Percentiles rank a stretch among this genome's conserved stretches.
Evolutionary conservation across 1,140 invertebrate genomes (phyloP).

Genomic region (Pogonomyrmex californicus): DNA sequence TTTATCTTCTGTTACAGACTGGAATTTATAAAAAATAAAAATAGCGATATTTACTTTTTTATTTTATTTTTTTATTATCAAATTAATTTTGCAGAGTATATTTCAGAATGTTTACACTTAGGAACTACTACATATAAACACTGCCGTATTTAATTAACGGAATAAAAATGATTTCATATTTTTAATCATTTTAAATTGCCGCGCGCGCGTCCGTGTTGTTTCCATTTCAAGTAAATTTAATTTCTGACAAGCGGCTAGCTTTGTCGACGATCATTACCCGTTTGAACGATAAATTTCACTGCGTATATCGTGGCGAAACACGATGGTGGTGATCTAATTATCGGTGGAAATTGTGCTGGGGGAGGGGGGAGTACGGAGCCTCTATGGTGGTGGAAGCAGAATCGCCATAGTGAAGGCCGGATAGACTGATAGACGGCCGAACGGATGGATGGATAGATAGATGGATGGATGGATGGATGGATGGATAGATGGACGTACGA

Average conservation of each 20-base stretch:
- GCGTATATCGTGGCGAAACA: constrained; percentile 73
- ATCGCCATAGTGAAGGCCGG: constrained; percentile 50
- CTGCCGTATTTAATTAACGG: constrained; percentile 4
- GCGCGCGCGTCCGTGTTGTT: constrained; percentile 1
- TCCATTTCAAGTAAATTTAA: constrained; percentile 55
- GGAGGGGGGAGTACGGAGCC: constrained; percentile 52
- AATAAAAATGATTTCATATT: not conserved
- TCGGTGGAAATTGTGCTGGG: constrained; percentile 79
- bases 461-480: constrained; percentile 43
- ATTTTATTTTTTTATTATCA: not conserved
- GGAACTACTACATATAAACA: not conserved
- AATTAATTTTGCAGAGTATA: not conserved
- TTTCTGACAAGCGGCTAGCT: constrained; percentile 57
- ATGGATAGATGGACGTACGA: not conserved
- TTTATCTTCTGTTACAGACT: not conserved
- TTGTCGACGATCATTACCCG: constrained; percentile 55
- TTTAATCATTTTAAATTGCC: constrained; percentile 30
- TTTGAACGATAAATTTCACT: constrained; percentile 71
- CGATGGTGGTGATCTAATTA: constrained; percentile 78
- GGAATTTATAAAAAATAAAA: not conserved
- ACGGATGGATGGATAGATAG: constrained; percentile 42
- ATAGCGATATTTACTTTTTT: not conserved
- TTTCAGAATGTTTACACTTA: not conserved
- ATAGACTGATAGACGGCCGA: constrained; percentile 62
- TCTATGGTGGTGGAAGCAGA: constrained; percentile 54